Evolutionary conservation across 2,888 invertebrate species (phyloP).

Genomic region (Tubulanus polymorphus): DNA sequence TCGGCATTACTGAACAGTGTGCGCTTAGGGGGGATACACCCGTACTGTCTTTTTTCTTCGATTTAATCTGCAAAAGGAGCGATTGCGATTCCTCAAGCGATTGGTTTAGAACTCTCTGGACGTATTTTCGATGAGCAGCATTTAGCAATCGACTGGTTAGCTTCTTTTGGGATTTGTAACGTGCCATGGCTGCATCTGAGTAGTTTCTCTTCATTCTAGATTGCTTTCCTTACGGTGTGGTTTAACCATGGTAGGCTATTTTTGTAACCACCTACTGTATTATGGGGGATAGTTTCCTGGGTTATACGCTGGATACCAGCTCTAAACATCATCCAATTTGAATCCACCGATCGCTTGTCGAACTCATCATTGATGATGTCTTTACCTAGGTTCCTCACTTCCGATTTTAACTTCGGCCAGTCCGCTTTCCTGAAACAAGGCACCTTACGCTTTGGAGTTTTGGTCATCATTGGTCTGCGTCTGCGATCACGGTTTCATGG

Average conservation of each 20-base stretch:
- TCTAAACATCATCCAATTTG: background rate
- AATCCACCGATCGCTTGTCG: background rate
- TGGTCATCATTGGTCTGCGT: background rate
- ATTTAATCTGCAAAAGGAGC: constrained; percentile 20
- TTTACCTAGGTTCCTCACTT: background rate
- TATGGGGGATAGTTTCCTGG: background rate
- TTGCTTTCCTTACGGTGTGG: background rate
- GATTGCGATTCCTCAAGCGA: constrained; percentile 18
- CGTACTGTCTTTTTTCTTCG: constrained; percentile 14
- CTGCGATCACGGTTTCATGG: constrained; percentile 4
- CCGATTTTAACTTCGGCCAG: background rate
- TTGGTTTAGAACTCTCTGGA: too few relatives aligned
- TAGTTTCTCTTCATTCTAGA: background rate
- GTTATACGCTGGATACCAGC: background rate
- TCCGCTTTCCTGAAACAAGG: background rate
- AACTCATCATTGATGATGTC: too few relatives aligned
- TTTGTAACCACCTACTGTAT: background rate
- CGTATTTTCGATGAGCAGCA: too few relatives aligned
- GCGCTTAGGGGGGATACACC: constrained; percentile 17
- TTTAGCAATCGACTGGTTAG: too few relatives aligned
- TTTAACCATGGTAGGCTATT: background rate
- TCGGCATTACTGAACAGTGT: too few relatives aligned
- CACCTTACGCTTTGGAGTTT: background rate
- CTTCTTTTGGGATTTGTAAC: too few relatives aligned
- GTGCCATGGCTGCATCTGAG: too few relatives aligned